These are phyloP conservation scores for Herpailurus yagouaroundi DNA, from an alignment of 2,113 vertebrate genomes.

Conservation along the genomic window DNA sequence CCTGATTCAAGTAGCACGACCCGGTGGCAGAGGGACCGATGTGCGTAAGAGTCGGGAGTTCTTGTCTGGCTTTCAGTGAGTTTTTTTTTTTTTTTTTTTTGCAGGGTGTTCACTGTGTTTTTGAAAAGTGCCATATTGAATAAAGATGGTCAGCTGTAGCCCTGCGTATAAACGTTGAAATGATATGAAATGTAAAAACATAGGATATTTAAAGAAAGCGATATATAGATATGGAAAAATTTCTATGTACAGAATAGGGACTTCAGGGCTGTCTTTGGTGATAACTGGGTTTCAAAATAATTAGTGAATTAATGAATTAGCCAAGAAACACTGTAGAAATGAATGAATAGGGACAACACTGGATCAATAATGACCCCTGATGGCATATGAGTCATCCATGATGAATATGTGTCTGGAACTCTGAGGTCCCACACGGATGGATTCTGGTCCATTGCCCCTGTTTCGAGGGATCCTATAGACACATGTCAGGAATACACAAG, in stretches of 20 bases:
- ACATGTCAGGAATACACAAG: not conserved
- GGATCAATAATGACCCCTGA: not conserved
- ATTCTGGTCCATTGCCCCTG: not conserved
- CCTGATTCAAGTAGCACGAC: not conserved
- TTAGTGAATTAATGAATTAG: not conserved
- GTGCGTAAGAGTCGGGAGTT: not conserved
- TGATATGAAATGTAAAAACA: not conserved
- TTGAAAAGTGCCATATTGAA: not conserved
- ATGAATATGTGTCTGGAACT: not conserved
- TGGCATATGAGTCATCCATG: accelerated
- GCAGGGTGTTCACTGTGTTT: not conserved
- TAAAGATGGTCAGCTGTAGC: not conserved
- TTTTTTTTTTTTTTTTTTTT: not conserved
- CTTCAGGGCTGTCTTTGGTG: not conserved
- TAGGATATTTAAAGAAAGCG: not conserved
- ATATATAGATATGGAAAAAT: not conserved
- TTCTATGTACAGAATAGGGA: not conserved
- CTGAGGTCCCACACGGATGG: not conserved
- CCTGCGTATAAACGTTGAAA: not conserved
- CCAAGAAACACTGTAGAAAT: not conserved
- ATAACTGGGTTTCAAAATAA: not conserved
- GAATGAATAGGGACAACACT: not conserved
- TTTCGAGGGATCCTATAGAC: not conserved
- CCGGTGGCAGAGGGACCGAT: not conserved
- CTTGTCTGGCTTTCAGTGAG: not conserved